Evolutionary conservation across 1,140 invertebrate species (phyloP), one percentile per base, ranked within the genome.

Genomic region (Zaprionus davidi): DNA sequence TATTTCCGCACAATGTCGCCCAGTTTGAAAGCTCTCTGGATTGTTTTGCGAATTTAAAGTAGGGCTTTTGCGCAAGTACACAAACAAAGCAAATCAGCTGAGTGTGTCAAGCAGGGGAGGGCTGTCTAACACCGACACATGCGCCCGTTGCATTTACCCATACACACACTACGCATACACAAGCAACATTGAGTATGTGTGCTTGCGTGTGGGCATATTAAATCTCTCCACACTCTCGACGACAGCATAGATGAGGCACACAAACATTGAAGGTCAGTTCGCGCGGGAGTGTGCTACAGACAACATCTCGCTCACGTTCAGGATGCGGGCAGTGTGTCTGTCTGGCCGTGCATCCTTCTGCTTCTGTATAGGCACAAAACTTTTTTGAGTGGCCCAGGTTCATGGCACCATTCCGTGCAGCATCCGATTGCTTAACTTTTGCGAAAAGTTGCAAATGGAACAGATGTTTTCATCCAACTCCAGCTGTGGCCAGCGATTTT

Each of bases 261-360:
- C 70, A 76, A 60, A 65, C 62, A 76, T 57, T 78, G 81, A 88
- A 88, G 84, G 84, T 88, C 84, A 88, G 84, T 88, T 88, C 81
- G 76, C 71, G 75, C 85, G 85, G 81, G 81, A 81, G 74, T 78
- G 76, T 58, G 81, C 59, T 69, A 44, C 49, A 67, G 67, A 75
- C 71, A 79, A 84, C 78, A 80, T 81, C 74, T 76, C 75, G 62
- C 59, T 46, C 44, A 20, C 53, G 36, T 41, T 20, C 59, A 79
- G 71, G 63, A 79, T 76, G 72, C 70, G 63, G 22, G 34, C 55
- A 46, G 49, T 49, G 66, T 26, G 41, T 49, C 22, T 26, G 28
- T 13, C 38, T 73, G n/a, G 22, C 62, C 31, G 15, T 20, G 38
- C 44, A 34, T 31, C 17, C 46, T n/a, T 15, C 36, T 71, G 67